These are phyloP conservation scores for Drosophila equinoxialis DNA, from an alignment of 1,140 invertebrate genomes.

Conservation along the genomic window DNA sequence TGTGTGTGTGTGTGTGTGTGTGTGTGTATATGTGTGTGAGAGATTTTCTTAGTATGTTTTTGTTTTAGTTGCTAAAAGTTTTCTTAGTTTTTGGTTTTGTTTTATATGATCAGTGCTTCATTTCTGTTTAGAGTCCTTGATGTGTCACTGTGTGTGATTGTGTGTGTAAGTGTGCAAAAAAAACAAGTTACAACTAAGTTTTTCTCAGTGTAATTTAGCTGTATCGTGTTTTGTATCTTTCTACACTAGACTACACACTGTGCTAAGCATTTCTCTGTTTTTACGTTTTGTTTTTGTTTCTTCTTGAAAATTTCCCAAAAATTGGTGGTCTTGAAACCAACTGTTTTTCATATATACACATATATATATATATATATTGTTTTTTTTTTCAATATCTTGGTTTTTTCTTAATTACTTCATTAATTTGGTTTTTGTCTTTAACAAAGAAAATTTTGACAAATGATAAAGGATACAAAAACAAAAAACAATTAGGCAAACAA, in stretches of 20 bases:
- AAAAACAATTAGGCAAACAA: slow-evolving; percentile 64
- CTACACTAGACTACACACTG: slow-evolving; percentile 36
- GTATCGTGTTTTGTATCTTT: neutral
- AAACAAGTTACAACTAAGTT: slow-evolving; percentile 10
- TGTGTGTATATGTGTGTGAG: too few species aligned
- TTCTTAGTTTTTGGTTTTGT: neutral
- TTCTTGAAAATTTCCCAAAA: slow-evolving; percentile 70
- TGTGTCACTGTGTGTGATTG: slow-evolving; percentile 7
- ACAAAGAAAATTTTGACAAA: slow-evolving; percentile 39
- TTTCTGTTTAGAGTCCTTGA: slow-evolving; percentile 9
- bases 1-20: slow-evolving; percentile 10
- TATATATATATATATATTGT: neutral
- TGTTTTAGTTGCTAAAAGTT: slow-evolving; percentile 43
- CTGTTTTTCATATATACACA: slow-evolving; percentile 28
- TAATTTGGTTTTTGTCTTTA: slow-evolving; percentile 38
- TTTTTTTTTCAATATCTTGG: slow-evolving; percentile 13
- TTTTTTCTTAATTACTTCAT: slow-evolving; percentile 40
- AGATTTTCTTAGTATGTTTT: slow-evolving; percentile 6
- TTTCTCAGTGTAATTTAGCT: slow-evolving; percentile 5
- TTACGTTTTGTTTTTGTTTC: slow-evolving; percentile 9
- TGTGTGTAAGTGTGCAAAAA: slow-evolving; percentile 12
- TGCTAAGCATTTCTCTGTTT: slow-evolving; percentile 1
- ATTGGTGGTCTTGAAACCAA: slow-evolving; percentile 80
- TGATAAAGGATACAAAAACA: slow-evolving; percentile 29
- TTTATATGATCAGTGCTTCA: slow-evolving; percentile 60